Base-by-base conservation (phyloP, 2,888 invertebrate species). In the Hydropsyche betteni region DNA sequence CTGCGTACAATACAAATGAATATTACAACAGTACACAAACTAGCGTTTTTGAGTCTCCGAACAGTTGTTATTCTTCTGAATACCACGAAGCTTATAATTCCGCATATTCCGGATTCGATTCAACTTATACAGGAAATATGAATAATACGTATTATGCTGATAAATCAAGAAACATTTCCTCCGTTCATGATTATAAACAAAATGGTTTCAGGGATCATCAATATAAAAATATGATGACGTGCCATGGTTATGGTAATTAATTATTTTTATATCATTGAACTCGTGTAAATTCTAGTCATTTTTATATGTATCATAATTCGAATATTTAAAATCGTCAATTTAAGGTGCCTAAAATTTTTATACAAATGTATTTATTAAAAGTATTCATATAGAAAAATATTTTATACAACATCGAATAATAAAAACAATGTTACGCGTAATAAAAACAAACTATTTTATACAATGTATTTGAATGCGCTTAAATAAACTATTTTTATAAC, bases 51-150 rank as follows among this genome's bases (percentile, higher is more conserved):
- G 68, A 76, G 4, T 76, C 76, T 4, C 76, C 76, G 4, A 74
- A 64, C 61, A 70, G 76, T 68, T 36, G 58, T 8, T 76, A 76
- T 74, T 61, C 74, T 51, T 55, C 76, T 0, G 74, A 76, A 16
- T 76, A 50, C 33, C 6, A 14, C 33, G 75, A 76, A n/a, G 7
- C 36, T 6, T 69, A 44, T 16, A 74, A 74, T 16, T 14, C 73
- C 1, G 10, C 52, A 7, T 71, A 75, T 36, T 5, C 64, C 12
- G n/a, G 33, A n/a, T 75, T 51, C 24, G 52, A 75, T 7, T 36
- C 14, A n/a, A 33, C 24, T 51, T 74, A 52, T 12, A n/a, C n/a
- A 5, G 64, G 12, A 36, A 64, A 64, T 36, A 5, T 16, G 4
- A 55, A 55, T n/a, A n/a, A 55, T n/a, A 3, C 55, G 4, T 4